Conservation (phyloP, 2,888 invertebrate species). For the Erannis defoliaria region DNA sequence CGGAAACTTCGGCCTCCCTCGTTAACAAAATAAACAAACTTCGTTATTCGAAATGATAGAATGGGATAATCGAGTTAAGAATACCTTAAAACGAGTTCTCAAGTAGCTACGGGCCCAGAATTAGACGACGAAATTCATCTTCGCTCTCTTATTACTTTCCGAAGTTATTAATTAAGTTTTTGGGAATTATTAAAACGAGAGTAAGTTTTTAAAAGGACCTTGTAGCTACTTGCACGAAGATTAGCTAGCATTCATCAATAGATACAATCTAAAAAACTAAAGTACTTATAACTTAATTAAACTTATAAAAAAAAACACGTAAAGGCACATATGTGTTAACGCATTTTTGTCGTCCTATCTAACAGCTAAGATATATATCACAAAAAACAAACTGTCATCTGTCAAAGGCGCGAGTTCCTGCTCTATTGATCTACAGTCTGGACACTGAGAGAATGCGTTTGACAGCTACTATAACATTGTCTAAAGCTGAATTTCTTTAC, state of each 20-base stretch:
- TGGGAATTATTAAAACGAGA: conserved; percentile 26
- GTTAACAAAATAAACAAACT: conserved; percentile 45
- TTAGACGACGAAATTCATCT: conserved; percentile 39
- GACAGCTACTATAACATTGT: too few relatives aligned
- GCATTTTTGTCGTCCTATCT: too few relatives aligned
- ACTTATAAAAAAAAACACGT: too few relatives aligned
- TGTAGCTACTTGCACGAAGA: conserved; percentile 6
- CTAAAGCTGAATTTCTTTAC: too few relatives aligned
- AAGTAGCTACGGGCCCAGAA: conserved; percentile 22
- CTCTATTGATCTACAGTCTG: too few relatives aligned
- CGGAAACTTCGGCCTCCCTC: conserved; percentile 31
- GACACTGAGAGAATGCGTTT: too few relatives aligned
- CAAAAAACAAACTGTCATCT: too few relatives aligned
- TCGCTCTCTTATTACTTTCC: conserved; percentile 36
- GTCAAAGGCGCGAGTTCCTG: too few relatives aligned
- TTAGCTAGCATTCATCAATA: neutral
- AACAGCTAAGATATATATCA: too few relatives aligned
- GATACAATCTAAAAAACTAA: too few relatives aligned
- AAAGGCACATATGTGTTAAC: too few relatives aligned
- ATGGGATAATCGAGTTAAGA: conserved; percentile 44
- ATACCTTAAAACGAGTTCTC: conserved; percentile 38
- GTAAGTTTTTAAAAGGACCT: conserved; percentile 24
- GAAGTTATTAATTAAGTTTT: conserved; percentile 37
- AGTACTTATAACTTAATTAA: too few relatives aligned
- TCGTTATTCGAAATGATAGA: conserved; percentile 42